phyloP scores from a whole-genome alignment of 2,888 invertebrate species.

The Anticlea derivata region DNA sequence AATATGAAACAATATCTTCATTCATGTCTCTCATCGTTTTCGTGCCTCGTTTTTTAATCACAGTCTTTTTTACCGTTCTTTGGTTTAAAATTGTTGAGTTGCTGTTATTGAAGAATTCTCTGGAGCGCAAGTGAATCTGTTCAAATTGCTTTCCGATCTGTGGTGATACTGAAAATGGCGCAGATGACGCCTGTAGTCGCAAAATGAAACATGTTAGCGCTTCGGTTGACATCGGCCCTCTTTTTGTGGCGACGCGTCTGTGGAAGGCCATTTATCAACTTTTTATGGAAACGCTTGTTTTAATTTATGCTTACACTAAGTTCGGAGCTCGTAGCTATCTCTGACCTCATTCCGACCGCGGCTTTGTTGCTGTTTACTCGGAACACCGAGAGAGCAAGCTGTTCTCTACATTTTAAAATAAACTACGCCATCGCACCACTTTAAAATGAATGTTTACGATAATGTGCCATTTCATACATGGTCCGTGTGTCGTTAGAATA shows the following conservation, averaged over 20 bases:
- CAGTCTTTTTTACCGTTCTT: constrained; percentile 23
- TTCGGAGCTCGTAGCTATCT: constrained; percentile 71
- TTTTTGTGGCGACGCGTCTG: constrained; percentile 76
- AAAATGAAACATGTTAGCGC: constrained; percentile 80
- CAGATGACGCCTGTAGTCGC: constrained; percentile 73
- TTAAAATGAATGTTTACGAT: constrained; percentile 50
- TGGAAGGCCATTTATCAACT: constrained; percentile 80
- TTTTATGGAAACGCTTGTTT: constrained; percentile 80
- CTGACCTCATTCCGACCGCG: constrained; percentile 73
- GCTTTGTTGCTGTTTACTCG: constrained; percentile 66
- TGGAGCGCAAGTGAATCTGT: constrained; percentile 33
- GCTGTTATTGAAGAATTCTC: constrained; percentile 31
- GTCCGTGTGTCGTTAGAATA: constrained; percentile 33
- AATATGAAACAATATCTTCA: constrained; percentile 29
- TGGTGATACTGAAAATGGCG: constrained; percentile 60
- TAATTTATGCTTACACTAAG: constrained; percentile 81
- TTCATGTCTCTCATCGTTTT: constrained; percentile 30
- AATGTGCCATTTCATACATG: constrained; percentile 43
- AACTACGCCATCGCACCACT: constrained; percentile 42
- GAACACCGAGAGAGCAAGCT: constrained; percentile 49
- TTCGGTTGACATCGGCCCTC: constrained; percentile 71
- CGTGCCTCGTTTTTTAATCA: constrained; percentile 23
- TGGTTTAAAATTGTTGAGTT: constrained; percentile 28
- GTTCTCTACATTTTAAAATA: constrained; percentile 53
- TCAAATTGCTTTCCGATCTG: constrained; percentile 41